Conservation (phyloP, 2,797 vertebrate genomes). For the Chaunax sp. region DNA sequence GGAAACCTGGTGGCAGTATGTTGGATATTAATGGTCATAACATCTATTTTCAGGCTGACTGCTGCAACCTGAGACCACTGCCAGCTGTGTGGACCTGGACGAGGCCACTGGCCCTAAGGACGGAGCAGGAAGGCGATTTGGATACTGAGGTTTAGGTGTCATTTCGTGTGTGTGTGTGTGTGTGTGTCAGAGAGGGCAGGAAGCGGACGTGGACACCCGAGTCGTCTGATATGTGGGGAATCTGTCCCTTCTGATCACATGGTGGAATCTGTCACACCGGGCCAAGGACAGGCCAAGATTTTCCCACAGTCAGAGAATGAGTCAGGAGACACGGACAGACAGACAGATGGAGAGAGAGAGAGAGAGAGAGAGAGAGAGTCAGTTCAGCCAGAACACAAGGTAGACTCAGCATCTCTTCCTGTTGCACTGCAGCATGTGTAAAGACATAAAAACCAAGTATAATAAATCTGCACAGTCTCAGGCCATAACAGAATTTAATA, state of each 20-base stretch:
- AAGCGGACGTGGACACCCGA: conserved; percentile 73
- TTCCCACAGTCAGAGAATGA: conserved; percentile 69
- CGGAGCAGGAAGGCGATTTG: conserved; percentile 64
- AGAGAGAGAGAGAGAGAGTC: conserved; percentile 15
- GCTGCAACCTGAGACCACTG: conserved; percentile 69
- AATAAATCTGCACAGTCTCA: background rate
- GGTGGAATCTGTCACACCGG: conserved; percentile 55
- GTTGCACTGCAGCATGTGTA: too few relatives aligned
- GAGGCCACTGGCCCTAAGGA: conserved; percentile 28
- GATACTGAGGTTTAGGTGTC: conserved; percentile 59
- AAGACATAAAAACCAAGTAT: too few relatives aligned
- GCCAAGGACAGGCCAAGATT: conserved; percentile 73
- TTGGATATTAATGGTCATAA: conserved; percentile 61
- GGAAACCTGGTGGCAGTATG: conserved; percentile 62
- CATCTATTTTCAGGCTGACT: conserved; percentile 72
- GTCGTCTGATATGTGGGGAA: conserved; percentile 70
- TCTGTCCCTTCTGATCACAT: conserved; percentile 74
- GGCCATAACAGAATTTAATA: background rate
- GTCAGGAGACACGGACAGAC: conserved; percentile 45
- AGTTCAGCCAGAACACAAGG: conserved; percentile 21
- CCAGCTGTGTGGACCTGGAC: conserved; percentile 70
- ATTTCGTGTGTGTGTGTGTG: conserved; percentile 43
- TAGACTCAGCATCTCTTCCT: conserved; percentile 20
- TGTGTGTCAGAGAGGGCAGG: conserved; percentile 51
- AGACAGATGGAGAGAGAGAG: conserved; percentile 19